phyloP scores from a whole-genome alignment of 2,113 vertebrate species.

The Lucifuga dentata region DNA sequence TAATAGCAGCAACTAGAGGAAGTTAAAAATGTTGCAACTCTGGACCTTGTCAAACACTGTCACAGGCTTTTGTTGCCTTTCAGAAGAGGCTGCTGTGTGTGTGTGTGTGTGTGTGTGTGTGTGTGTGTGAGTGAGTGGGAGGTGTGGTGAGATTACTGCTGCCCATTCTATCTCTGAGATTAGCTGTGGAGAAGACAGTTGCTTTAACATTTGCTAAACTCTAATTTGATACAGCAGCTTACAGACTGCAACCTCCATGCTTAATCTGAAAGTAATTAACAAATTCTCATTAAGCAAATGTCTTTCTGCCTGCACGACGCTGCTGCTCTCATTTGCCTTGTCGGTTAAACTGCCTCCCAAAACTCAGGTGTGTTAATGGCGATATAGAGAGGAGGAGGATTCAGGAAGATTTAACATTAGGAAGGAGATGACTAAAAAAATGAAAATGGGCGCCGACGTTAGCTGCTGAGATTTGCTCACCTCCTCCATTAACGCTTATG shows the following conservation, averaged over 20 bases:
- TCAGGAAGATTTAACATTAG: slow-evolving; percentile 3
- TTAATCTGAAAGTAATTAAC: slow-evolving; percentile 68
- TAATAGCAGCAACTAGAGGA: slow-evolving; percentile 17
- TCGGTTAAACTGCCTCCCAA: too few relatives aligned
- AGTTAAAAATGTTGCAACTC: slow-evolving; percentile 21
- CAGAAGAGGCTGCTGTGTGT: slow-evolving; percentile 18
- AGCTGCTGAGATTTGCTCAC: neutral
- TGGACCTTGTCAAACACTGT: slow-evolving; percentile 37
- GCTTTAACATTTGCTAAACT: slow-evolving; percentile 51
- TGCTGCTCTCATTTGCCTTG: slow-evolving; percentile 33
- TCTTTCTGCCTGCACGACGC: slow-evolving; percentile 18
- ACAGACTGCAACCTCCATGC: slow-evolving; percentile 32
- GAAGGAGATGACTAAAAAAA: slow-evolving; percentile 5
- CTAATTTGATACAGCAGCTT: slow-evolving; percentile 49
- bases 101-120: neutral
- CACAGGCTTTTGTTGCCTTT: slow-evolving; percentile 11
- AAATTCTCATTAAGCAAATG: slow-evolving; percentile 52
- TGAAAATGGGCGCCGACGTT: neutral
- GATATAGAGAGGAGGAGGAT: neutral
- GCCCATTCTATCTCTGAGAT: slow-evolving; percentile 50
- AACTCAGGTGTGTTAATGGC: too few relatives aligned
- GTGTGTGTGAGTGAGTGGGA: neutral
- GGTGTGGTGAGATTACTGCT: slow-evolving; percentile 41
- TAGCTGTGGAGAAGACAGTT: slow-evolving; percentile 42
- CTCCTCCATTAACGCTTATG: neutral